phyloP scores from a whole-genome alignment of 1,140 invertebrate genomes.

The Zaprionus taronus region DNA sequence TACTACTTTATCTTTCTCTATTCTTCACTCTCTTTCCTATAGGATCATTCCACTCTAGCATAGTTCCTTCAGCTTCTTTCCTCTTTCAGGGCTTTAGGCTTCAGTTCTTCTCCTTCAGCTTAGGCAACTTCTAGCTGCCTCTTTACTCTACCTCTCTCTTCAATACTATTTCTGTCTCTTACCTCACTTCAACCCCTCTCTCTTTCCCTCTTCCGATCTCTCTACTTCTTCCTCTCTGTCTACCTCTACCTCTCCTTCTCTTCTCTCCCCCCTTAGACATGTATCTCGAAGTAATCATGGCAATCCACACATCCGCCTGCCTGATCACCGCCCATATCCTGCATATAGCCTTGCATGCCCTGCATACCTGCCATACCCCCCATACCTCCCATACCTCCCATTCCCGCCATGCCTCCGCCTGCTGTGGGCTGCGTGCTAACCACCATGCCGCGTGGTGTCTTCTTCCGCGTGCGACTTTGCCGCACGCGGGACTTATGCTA shows the following conservation, averaged over 20 bases:
- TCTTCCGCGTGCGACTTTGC: slow-evolving; percentile 84
- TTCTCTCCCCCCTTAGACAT: slow-evolving; percentile 63
- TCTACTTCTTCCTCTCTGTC: slow-evolving; percentile 9
- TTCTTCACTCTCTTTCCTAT: not conserved
- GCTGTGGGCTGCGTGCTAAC: slow-evolving; percentile 4
- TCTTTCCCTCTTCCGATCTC: not conserved
- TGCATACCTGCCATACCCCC: slow-evolving; percentile 60
- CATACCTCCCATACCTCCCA: slow-evolving; percentile 44
- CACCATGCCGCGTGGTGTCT: slow-evolving; percentile 67
- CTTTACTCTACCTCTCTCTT: not conserved
- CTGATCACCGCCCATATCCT: slow-evolving; percentile 51
- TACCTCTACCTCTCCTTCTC: not conserved
- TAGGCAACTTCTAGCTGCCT: not conserved
- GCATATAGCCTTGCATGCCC: slow-evolving; percentile 67
- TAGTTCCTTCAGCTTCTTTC: not conserved
- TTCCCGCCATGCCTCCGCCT: slow-evolving; percentile 6
- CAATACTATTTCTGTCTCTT: not conserved
- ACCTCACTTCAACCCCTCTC: not conserved
- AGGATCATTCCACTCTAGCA: not conserved
- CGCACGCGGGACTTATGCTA: slow-evolving; percentile 86
- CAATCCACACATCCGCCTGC: slow-evolving; percentile 80
- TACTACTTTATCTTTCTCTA: no score
- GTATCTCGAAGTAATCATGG: slow-evolving; percentile 84
- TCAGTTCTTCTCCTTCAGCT: not conserved
- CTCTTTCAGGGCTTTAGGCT: not conserved